These are phyloP conservation scores for Oopsacas minuta DNA, from an alignment of 37 sponge, comb jelly and placozoan species.

Conservation along the genomic window DNA sequence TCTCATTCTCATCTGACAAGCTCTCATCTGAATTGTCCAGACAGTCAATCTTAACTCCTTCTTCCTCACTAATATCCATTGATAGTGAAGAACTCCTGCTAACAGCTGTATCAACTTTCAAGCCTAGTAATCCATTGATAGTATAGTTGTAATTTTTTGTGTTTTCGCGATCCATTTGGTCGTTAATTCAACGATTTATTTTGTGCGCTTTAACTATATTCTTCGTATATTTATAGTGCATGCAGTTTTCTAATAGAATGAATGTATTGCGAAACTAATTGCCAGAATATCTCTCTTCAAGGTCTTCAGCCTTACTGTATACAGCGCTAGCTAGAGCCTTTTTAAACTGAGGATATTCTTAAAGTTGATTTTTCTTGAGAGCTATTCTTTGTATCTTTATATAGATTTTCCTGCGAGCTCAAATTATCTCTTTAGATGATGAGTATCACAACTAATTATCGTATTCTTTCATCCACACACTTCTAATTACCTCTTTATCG, in stretches of 20 bases:
- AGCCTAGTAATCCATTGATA: not conserved
- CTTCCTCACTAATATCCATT: not conserved
- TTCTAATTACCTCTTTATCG: not conserved
- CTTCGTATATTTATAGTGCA: not conserved
- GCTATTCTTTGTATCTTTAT: not conserved
- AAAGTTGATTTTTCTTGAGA: not conserved
- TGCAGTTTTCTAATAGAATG: too few relatives aligned
- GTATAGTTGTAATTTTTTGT: conserved; percentile 1
- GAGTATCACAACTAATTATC: not conserved
- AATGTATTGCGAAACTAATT: not conserved
- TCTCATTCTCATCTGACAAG: not conserved
- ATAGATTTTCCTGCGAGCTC: not conserved
- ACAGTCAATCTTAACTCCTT: not conserved
- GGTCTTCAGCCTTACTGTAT: not conserved
- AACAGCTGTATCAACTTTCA: not conserved
- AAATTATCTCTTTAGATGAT: not conserved
- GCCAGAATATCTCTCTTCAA: not conserved
- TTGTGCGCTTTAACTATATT: not conserved
- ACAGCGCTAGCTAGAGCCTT: not conserved
- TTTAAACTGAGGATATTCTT: not conserved
- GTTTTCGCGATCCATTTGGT: not conserved
- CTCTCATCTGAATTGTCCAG: not conserved
- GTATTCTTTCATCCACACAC: not conserved
- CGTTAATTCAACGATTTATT: not conserved
- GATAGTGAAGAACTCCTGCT: not conserved